phyloP scores from a whole-genome alignment of 2,113 vertebrate species.

The Eubucco bourcierii region DNA sequence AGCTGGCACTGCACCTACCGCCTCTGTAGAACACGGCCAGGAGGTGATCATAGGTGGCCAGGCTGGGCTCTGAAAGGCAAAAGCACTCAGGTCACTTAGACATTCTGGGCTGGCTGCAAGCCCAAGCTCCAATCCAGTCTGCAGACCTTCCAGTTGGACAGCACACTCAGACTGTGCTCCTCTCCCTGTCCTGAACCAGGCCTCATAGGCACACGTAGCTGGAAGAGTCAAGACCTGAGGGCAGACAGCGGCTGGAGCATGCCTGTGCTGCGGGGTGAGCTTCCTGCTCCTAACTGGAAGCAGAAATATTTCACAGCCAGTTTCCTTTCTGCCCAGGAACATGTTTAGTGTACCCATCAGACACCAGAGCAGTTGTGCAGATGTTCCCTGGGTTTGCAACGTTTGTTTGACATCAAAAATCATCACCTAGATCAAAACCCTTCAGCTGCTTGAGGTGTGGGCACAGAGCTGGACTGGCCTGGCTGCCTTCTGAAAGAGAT shows the following conservation, averaged over 20 bases:
- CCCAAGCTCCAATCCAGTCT: not conserved
- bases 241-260: not conserved
- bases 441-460: not conserved
- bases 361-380: not conserved
- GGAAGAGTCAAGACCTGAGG: not conserved
- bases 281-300: not conserved
- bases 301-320: not conserved
- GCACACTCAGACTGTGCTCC: not conserved
- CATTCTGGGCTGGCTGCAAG: not conserved
- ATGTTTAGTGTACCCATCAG: too few species aligned
- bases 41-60: conserved; percentile 85
- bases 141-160: not conserved
- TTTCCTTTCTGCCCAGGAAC: not conserved
- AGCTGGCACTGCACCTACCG: conserved; percentile 69
- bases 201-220: fast-evolving
- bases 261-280: not conserved
- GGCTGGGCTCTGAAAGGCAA: conserved; percentile 82
- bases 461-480: not conserved
- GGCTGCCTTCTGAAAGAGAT: not conserved
- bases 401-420: not conserved
- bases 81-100: not conserved
- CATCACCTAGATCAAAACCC: not conserved
- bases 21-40: conserved; percentile 77
- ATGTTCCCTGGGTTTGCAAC: not conserved
- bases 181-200: fast-evolving